These are phyloP conservation scores for Drosophila cognata DNA, from an alignment of 2,888 invertebrate genomes.

Conservation along the genomic window DNA sequence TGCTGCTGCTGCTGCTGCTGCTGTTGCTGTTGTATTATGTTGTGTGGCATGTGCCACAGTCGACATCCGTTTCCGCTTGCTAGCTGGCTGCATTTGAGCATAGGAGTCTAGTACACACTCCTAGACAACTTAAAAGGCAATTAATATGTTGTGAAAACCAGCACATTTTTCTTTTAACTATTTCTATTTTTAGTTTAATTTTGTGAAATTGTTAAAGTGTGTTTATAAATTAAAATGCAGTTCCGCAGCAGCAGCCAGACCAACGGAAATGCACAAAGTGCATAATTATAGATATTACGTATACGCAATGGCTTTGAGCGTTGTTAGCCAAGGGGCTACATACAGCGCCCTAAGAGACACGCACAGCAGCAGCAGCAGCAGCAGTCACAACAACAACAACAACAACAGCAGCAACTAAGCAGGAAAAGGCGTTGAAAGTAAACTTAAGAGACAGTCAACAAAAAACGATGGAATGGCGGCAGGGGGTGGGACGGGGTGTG, in stretches of 20 bases:
- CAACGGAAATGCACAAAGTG: constrained; percentile 62
- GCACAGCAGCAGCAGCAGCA: constrained; percentile 28
- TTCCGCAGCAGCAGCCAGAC: constrained; percentile 14
- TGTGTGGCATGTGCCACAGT: constrained; percentile 45
- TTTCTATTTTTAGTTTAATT: constrained; percentile 39
- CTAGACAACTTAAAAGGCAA: constrained; percentile 57
- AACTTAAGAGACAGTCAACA: constrained; percentile 52
- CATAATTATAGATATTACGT: constrained; percentile 67
- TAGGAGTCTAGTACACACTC: too few species aligned
- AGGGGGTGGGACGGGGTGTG: background rate
- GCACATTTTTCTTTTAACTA: constrained; percentile 1
- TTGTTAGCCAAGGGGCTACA: constrained; percentile 22
- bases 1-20: background rate
- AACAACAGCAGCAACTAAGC: constrained; percentile 32
- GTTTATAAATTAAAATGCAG: constrained; percentile 33
- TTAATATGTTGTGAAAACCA: constrained; percentile 37
- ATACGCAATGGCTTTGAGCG: constrained; percentile 47
- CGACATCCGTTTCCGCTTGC: constrained; percentile 71
- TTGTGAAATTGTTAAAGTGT: constrained; percentile 29
- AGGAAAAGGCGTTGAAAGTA: constrained; percentile 52
- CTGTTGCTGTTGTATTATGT: background rate
- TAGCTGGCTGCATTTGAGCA: constrained; percentile 31
- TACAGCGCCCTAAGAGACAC: constrained; percentile 2
- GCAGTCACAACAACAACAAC: constrained; percentile 22
- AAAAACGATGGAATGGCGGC: constrained; percentile 20